These are phyloP conservation scores for Trachelus tabidus DNA, from an alignment of 2,888 invertebrate genomes.

Conservation along the genomic window DNA sequence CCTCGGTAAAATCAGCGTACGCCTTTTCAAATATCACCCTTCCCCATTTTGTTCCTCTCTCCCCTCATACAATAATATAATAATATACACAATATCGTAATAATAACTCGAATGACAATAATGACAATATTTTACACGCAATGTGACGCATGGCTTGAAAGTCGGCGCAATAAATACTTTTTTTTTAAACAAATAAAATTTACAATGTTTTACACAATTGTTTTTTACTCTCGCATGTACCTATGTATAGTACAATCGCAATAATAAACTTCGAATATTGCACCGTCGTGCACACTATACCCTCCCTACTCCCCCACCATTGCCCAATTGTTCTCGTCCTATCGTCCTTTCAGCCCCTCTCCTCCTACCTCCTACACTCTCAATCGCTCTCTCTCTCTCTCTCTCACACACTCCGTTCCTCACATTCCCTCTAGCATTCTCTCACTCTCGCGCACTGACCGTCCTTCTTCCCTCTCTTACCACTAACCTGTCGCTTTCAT, in stretches of 20 bases:
- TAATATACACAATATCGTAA: slow-evolving; percentile 62
- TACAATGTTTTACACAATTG: slow-evolving; percentile 58
- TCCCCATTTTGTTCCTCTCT: not conserved
- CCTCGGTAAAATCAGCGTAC: not conserved
- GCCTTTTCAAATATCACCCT: not conserved
- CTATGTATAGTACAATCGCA: slow-evolving; percentile 19
- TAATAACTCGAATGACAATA: slow-evolving; percentile 62
- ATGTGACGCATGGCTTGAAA: slow-evolving; percentile 56
- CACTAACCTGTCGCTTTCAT: not conserved
- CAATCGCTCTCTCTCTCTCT: slow-evolving; percentile 13
- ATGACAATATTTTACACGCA: slow-evolving; percentile 65
- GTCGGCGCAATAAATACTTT: slow-evolving; percentile 61
- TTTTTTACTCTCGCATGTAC: slow-evolving; percentile 17
- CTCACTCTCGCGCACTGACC: not conserved
- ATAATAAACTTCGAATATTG: slow-evolving; percentile 33
- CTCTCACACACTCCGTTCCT: not conserved
- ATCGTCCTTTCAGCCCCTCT: not conserved
- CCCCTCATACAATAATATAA: slow-evolving; percentile 32
- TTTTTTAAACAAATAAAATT: slow-evolving; percentile 59
- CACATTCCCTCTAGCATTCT: not conserved
- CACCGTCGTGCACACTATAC: slow-evolving; percentile 21
- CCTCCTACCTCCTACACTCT: slow-evolving; percentile 1
- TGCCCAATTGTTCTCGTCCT: not conserved
- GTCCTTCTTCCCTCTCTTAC: slow-evolving; percentile 11
- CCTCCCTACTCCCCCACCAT: not conserved